These are phyloP conservation scores for Morpho deidamia DNA, from an alignment of 2,888 invertebrate species.

Conservation along the genomic window DNA sequence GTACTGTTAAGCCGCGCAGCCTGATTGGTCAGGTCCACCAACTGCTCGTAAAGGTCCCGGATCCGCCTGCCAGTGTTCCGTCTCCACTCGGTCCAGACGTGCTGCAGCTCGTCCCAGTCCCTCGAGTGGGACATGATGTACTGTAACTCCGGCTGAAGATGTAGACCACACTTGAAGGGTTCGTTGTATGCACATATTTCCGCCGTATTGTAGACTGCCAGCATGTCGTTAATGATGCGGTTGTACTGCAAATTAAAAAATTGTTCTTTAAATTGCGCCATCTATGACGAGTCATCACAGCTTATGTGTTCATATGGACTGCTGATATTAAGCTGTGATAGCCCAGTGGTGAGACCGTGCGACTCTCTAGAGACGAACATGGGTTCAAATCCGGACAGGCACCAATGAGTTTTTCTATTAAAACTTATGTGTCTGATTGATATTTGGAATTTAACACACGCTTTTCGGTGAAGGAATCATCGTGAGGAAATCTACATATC, in stretches of 20 bases:
- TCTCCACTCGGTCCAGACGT: constrained; percentile 94
- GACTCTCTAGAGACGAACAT: too few relatives aligned
- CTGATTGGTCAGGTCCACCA: constrained; percentile 88
- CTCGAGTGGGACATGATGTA: constrained; percentile 85
- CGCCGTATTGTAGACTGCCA: constrained; percentile 90
- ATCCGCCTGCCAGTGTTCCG: constrained; percentile 89
- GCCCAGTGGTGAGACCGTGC: too few relatives aligned
- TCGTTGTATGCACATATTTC: constrained; percentile 91
- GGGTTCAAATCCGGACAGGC: too few relatives aligned
- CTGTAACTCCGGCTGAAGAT: constrained; percentile 87
- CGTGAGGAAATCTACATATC: too few relatives aligned
- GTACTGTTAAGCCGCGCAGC: constrained; percentile 89
- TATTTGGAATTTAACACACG: too few relatives aligned
- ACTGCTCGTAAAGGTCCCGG: constrained; percentile 87
- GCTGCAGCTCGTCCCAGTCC: constrained; percentile 93
- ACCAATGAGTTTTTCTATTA: too few relatives aligned
- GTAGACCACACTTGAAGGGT: constrained; percentile 88
- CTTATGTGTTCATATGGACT: too few relatives aligned
- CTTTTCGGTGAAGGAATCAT: too few relatives aligned
- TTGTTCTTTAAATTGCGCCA: too few relatives aligned
- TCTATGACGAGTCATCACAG: too few relatives aligned
- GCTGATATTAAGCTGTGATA: too few relatives aligned
- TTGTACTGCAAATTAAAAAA: constrained; percentile 85
- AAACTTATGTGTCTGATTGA: too few relatives aligned
- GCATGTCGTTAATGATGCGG: constrained; percentile 91